These are phyloP conservation scores for Linyphia triangularis DNA, from an alignment of 2,888 invertebrate genomes.

Conservation along the genomic window DNA sequence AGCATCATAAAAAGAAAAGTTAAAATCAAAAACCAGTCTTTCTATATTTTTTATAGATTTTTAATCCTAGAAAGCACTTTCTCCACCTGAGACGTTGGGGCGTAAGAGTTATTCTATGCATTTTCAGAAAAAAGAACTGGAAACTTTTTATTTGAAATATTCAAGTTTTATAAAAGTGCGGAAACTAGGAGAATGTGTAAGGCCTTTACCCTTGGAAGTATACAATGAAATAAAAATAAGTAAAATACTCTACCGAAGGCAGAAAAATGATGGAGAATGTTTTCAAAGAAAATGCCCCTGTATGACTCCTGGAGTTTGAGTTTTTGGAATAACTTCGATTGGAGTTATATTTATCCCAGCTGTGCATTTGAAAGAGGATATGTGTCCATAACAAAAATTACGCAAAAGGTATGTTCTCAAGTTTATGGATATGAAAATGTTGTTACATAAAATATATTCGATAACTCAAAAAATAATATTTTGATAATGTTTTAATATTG, in stretches of 20 bases:
- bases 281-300: constrained; percentile 26
- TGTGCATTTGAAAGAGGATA: neutral
- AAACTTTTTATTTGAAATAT: constrained; percentile 46
- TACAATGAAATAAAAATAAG: neutral
- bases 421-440: too few species aligned
- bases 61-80: constrained; percentile 53
- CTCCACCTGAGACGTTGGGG: constrained; percentile 26
- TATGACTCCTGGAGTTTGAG: constrained; percentile 1
- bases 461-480: too few species aligned
- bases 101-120: constrained; percentile 21
- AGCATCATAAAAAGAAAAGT: neutral
- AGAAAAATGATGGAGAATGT: constrained; percentile 30
- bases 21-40: constrained; percentile 19
- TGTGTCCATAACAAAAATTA: too few species aligned
- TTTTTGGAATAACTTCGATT: constrained; percentile 13
- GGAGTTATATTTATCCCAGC: constrained; percentile 10
- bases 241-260: neutral
- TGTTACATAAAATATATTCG: too few species aligned
- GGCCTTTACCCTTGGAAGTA: neutral
- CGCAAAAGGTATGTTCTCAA: too few species aligned
- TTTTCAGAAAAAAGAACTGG: constrained; percentile 17
- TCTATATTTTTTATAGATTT: constrained; percentile 23
- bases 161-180: constrained; percentile 17
- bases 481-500: too few species aligned
- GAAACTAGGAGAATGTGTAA: neutral